Conservation (phyloP, 2,888 invertebrate genomes). For the Hartigia nigra region DNA sequence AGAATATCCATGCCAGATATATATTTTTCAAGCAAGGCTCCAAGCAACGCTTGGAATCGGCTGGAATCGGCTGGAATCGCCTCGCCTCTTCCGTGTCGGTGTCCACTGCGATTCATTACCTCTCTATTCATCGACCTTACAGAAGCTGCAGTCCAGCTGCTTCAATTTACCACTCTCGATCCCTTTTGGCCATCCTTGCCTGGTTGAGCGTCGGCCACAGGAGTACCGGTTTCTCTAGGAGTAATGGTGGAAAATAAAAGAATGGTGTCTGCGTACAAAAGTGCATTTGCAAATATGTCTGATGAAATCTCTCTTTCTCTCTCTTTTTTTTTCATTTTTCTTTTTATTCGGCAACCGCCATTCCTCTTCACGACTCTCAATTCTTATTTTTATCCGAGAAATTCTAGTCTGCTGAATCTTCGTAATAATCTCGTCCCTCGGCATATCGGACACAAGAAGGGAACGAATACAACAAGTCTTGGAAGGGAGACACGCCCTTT, state of each 20-base stretch:
- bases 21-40: slow-evolving; percentile 53
- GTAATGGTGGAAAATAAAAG: background rate
- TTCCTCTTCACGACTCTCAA: too few species aligned
- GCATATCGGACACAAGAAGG: background rate
- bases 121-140: slow-evolving; percentile 64
- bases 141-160: slow-evolving; percentile 9
- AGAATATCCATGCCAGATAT: slow-evolving; percentile 33
- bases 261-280: background rate
- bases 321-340: background rate
- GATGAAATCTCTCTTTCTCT: background rate
- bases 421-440: background rate
- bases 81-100: slow-evolving; percentile 65
- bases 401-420: background rate
- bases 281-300: background rate
- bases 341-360: background rate
- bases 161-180: slow-evolving; percentile 2
- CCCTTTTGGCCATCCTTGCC: background rate
- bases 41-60: slow-evolving; percentile 50
- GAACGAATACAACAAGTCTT: background rate
- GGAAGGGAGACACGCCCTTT: background rate
- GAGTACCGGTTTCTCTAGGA: background rate
- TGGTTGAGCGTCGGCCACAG: background rate
- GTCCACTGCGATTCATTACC: slow-evolving; percentile 65
- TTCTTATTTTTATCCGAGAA: too few species aligned
- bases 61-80: slow-evolving; percentile 41